Conservation (phyloP, 2,797 vertebrate genomes). For the Trichosurus vulpecula region DNA sequence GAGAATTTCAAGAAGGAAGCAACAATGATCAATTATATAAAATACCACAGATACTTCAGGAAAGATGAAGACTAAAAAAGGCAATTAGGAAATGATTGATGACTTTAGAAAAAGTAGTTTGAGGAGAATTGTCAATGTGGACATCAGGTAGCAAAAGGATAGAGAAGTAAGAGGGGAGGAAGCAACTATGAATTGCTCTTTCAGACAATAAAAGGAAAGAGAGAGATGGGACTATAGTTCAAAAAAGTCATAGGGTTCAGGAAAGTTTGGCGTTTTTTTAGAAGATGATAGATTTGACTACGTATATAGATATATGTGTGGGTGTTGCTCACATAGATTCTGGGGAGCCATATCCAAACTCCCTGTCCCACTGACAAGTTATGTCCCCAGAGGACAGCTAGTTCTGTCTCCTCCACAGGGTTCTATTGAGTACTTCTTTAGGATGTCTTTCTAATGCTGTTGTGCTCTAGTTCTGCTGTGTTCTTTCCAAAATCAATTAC, state of each 20-base stretch:
- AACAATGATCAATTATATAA: not conserved
- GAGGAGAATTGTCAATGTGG: not conserved
- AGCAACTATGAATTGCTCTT: not conserved
- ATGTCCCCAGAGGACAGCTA: not conserved
- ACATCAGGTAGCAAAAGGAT: not conserved
- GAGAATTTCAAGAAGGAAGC: not conserved
- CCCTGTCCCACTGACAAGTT: not conserved
- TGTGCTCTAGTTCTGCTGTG: not conserved
- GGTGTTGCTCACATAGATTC: not conserved
- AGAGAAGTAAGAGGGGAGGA: not conserved
- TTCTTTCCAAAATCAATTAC: not conserved
- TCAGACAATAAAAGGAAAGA: not conserved
- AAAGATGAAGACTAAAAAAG: not conserved
- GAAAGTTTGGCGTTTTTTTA: not conserved
- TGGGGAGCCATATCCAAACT: not conserved
- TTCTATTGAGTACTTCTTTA: not conserved
- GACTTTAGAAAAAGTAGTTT: not conserved
- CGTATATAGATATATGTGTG: not conserved
- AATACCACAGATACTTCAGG: not conserved
- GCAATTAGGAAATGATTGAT: not conserved
- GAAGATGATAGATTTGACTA: not conserved
- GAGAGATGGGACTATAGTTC: not conserved
- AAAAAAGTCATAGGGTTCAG: not conserved
- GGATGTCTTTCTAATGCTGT: not conserved
- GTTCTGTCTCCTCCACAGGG: not conserved